Evolutionary conservation across 2,888 invertebrate genomes (phyloP).

Genomic region (Boloria euphrosyne): DNA sequence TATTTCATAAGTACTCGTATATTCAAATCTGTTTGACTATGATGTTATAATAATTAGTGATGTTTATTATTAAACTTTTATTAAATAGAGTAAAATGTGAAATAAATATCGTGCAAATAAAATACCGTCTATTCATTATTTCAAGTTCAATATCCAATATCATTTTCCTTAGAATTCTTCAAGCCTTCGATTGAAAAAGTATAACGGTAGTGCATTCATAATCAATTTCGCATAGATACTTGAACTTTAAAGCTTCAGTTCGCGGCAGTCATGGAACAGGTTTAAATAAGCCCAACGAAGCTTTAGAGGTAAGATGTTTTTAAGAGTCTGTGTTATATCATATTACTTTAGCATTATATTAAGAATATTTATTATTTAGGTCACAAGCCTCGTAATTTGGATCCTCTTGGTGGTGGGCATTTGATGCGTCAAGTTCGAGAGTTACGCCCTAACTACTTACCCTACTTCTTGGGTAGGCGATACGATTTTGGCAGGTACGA

Average conservation of each 20-base stretch:
- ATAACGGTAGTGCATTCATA: conserved; percentile 23
- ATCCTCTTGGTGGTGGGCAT: conserved; percentile 67
- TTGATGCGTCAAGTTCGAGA: conserved; percentile 67
- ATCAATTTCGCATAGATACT: conserved; percentile 20
- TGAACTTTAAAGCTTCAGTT: conserved; percentile 7
- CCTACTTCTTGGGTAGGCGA: conserved; percentile 55
- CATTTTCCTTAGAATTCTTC: conserved; percentile 17
- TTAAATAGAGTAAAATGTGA: conserved; percentile 28
- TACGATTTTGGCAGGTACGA: conserved; percentile 57
- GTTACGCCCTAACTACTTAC: conserved; percentile 54
- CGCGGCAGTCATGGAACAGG: conserved; percentile 16
- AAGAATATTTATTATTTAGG: conserved; percentile 51
- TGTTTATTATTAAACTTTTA: conserved; percentile 37
- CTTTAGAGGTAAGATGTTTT: conserved; percentile 40
- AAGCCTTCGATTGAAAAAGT: conserved; percentile 11
- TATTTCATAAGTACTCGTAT: conserved; percentile 66
- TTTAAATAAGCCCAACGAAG: conserved; percentile 17
- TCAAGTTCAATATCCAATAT: conserved; percentile 16
- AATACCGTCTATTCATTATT: conserved; percentile 21
- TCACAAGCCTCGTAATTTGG: conserved; percentile 68
- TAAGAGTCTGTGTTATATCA: conserved; percentile 9
- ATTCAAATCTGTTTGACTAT: conserved; percentile 30
- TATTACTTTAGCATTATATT: conserved; percentile 7
- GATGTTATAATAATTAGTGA: conserved; percentile 30
- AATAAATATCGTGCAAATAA: conserved; percentile 43